Evolutionary conservation across 2,113 vertebrate genomes (phyloP).

Genomic region (Myotis lucifugus): DNA sequence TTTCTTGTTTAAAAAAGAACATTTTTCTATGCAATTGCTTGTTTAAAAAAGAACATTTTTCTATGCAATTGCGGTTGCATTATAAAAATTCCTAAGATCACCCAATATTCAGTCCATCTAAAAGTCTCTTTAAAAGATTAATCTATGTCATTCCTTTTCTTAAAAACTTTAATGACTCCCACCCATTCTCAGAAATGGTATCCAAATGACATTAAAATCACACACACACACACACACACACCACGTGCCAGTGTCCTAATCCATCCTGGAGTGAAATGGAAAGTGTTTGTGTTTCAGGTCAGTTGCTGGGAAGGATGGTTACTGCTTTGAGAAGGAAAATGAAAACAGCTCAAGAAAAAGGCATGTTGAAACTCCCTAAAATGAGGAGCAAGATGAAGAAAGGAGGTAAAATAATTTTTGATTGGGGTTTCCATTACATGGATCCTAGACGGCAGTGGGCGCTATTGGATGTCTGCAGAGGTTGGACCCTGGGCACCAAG

Average conservation of each 20-base stretch:
- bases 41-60: constrained; percentile 10
- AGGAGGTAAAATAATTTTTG: not conserved
- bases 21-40: not conserved
- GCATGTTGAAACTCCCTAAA: not conserved
- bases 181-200: not conserved
- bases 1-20: not conserved
- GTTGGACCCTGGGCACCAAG: not conserved
- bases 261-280: not conserved
- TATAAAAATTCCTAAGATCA: constrained; percentile 24
- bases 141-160: not conserved
- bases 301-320: not conserved
- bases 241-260: no score
- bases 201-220: not conserved
- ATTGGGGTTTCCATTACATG: not conserved
- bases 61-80: not conserved
- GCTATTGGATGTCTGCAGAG: not conserved
- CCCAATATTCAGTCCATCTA: not conserved
- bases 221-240: not conserved
- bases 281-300: not conserved
- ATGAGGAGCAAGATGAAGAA: not conserved
- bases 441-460: not conserved
- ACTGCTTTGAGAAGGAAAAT: not conserved
- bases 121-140: not conserved
- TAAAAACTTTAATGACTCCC: not conserved
- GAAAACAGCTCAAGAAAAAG: not conserved